Evolutionary conservation across 2,888 invertebrate genomes (phyloP), one percentile per base, ranked within the genome.

Genomic region (Ennomos quercinarius): DNA sequence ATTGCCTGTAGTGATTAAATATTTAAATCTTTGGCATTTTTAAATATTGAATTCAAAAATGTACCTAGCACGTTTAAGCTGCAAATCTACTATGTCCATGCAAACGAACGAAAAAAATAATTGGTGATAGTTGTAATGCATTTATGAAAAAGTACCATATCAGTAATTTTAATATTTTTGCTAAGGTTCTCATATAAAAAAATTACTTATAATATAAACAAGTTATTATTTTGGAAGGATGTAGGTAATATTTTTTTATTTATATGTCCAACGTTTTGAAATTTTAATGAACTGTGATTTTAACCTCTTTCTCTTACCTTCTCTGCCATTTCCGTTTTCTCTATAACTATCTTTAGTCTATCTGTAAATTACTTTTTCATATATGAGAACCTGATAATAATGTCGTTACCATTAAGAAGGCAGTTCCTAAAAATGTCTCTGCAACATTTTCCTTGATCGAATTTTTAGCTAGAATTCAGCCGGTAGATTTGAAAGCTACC

Each of bases 401-500:
- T 27, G 27, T 17, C 13, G 27, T 40, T 54, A 61, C 56, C 57
- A 55, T 35, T 57, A 60, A 53, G 41, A 43, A 17, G 40, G 51
- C 40, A 62, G 68, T 67, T 69, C 69, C 67, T 67, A 63, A 45
- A 57, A 61, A 58, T 54, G 55, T 40, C 50, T 57, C 49, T 10
- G 11, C 41, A n/a, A 47, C 52, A 50, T 64, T 59, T 57, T 66
- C 54, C 10, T 38, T 12, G 78, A 83, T 84, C 78, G 67, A 61
- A 67, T 77, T 75, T 83, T 85, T 86, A 85, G 79, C 73, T 56
- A n/a, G 64, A 73, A 74, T 61, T 64, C 67, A 78, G 76, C 12
- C 67, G 71, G 84, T 89, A 89, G 86, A 84, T 76, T 27, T 48
- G 39, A 39, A 79, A 68, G 85, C 87, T 89, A 88, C 83, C 72